Evolutionary conservation across 1,140 invertebrate genomes (phyloP).

Genomic region (Ostrea edulis): DNA sequence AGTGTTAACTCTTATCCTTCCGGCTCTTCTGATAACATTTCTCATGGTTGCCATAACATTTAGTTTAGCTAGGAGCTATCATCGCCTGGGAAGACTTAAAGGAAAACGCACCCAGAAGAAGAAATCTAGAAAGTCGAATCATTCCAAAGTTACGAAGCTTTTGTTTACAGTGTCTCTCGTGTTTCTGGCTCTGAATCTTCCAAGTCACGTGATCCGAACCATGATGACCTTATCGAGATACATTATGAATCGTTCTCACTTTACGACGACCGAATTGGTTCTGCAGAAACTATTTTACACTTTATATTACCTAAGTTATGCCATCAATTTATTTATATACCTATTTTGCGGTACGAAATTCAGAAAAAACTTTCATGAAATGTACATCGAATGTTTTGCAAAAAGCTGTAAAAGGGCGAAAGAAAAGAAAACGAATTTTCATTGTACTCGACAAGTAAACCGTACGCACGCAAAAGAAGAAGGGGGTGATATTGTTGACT

Average conservation of each 20-base stretch:
- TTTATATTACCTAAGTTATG: slow-evolving; percentile 90
- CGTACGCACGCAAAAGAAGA: neutral
- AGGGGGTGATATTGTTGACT: neutral
- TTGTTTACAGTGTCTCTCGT: slow-evolving; percentile 89
- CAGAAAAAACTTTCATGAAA: slow-evolving; percentile 59
- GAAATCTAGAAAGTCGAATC: slow-evolving; percentile 58
- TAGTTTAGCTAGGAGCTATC: slow-evolving; percentile 31
- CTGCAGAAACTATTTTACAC: slow-evolving; percentile 82
- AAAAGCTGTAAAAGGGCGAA: neutral
- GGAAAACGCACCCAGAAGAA: slow-evolving; percentile 28
- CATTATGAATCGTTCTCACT: slow-evolving; percentile 7
- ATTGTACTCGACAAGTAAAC: neutral
- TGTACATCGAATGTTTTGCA: slow-evolving; percentile 38
- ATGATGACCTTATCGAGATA: slow-evolving; percentile 63
- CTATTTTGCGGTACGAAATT: slow-evolving; percentile 75
- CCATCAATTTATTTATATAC: slow-evolving; percentile 91
- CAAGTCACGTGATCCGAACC: slow-evolving; percentile 79
- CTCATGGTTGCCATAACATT: slow-evolving; percentile 46
- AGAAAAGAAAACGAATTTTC: neutral
- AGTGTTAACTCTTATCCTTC: slow-evolving; percentile 81
- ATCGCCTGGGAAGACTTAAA: slow-evolving; percentile 43
- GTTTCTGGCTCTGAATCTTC: slow-evolving; percentile 90
- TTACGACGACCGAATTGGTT: slow-evolving; percentile 60
- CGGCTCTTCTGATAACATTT: slow-evolving; percentile 79
- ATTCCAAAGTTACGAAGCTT: slow-evolving; percentile 89